A percentile compares a stretch with the other conserved stretches of the same genome.
Conservation (phyloP, 2,113 vertebrate genomes). For the Cephalopterus ornatus region DNA sequence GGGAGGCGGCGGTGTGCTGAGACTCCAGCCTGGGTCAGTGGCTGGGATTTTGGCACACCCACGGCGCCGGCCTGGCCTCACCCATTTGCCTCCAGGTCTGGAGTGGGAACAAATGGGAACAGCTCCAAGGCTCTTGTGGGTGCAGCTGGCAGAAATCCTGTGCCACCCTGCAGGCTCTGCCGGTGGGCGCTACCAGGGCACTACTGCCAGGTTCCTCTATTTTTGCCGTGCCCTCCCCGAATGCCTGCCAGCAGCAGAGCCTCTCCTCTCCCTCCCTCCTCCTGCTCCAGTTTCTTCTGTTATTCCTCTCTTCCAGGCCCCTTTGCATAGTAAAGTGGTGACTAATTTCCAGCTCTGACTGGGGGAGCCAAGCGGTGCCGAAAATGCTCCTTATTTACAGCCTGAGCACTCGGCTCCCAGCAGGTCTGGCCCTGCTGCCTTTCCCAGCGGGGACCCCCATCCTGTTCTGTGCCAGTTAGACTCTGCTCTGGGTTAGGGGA, state of each 20-base stretch:
- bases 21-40: not conserved
- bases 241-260: not conserved
- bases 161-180: constrained; percentile 74
- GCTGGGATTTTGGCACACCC: not conserved
- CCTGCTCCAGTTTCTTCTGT: constrained; percentile 18
- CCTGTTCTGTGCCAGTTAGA: not conserved
- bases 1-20: constrained; percentile 45
- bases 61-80: constrained; percentile 77
- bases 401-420: not conserved
- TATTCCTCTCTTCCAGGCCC: constrained; percentile 45
- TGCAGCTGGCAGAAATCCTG: constrained; percentile 30
- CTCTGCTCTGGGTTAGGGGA: accelerated
- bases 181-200: constrained; percentile 71
- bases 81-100: constrained; percentile 56
- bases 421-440: not conserved
- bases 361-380: constrained; percentile 37
- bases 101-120: not conserved
- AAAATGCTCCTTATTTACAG: constrained; percentile 52
- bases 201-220: constrained; percentile 47
- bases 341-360: constrained; percentile 64
- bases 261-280: not conserved
- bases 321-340: constrained; percentile 67
- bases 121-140: constrained; percentile 59
- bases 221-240: constrained; percentile 71
- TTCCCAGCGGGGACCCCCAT: not conserved